Evolutionary conservation across 2,888 invertebrate genomes (phyloP).

Genomic region (Melanargia galathea): DNA sequence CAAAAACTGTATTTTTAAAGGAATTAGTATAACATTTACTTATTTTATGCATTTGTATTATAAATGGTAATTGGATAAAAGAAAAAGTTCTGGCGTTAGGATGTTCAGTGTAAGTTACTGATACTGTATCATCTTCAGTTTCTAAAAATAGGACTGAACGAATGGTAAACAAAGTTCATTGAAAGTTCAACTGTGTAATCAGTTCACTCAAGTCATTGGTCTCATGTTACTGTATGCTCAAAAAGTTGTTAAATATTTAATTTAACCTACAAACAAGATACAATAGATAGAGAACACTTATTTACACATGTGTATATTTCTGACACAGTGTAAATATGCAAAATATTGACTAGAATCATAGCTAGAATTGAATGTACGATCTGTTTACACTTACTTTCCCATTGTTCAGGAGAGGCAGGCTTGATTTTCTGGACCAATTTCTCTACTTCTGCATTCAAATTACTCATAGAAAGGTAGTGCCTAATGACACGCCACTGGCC

Average conservation of each 20-base stretch:
- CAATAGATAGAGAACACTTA: background rate
- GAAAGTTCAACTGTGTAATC: background rate
- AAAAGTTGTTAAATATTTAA: background rate
- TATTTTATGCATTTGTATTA: too few species aligned
- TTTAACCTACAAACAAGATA: background rate
- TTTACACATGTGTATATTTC: background rate
- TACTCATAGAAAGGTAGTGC: constrained; percentile 66
- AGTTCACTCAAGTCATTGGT: background rate
- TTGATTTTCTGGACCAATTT: constrained; percentile 67
- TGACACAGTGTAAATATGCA: background rate
- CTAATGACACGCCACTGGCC: constrained; percentile 73
- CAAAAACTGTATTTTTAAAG: too few species aligned
- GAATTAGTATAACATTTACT: too few species aligned
- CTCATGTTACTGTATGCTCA: background rate
- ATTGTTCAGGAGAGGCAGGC: constrained; percentile 65
- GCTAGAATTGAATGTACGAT: too few species aligned
- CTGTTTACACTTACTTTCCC: constrained; percentile 65
- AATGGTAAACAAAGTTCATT: constrained; percentile 14
- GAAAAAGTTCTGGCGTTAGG: background rate
- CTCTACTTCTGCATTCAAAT: constrained; percentile 67
- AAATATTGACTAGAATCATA: background rate
- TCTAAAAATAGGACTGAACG: constrained; percentile 12
- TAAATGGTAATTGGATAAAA: background rate
- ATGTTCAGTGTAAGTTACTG: background rate
- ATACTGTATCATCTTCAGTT: constrained; percentile 2